These are phyloP conservation scores for Sialia sialis DNA, from an alignment of 2,113 vertebrate genomes.

Conservation along the genomic window DNA sequence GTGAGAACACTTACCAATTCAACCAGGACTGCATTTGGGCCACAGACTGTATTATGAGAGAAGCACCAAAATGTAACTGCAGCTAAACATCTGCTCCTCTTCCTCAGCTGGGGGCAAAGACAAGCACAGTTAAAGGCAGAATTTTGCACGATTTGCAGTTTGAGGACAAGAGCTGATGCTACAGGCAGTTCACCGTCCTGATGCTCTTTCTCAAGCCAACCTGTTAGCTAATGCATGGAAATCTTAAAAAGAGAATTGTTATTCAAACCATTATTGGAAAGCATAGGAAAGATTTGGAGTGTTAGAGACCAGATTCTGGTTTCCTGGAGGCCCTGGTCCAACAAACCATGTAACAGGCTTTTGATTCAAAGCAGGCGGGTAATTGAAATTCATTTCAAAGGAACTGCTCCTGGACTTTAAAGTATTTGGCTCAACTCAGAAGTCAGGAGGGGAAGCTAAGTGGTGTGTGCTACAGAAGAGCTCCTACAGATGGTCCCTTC, in stretches of 20 bases:
- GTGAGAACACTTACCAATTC: background rate
- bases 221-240: background rate
- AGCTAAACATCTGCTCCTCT: background rate
- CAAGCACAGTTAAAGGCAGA: background rate
- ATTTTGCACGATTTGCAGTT: background rate
- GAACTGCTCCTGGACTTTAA: slow-evolving; percentile 44
- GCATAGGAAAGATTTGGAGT: background rate
- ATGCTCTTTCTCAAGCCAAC: background rate
- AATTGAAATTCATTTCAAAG: slow-evolving; percentile 60
- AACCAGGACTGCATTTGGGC: background rate
- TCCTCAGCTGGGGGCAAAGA: background rate
- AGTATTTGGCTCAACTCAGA: slow-evolving; percentile 51
- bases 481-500: slow-evolving; percentile 45
- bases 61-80: background rate
- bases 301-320: slow-evolving; percentile 6
- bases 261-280: background rate
- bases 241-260: background rate
- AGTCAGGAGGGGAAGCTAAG: slow-evolving; percentile 42
- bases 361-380: slow-evolving; percentile 57
- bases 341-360: slow-evolving; percentile 35
- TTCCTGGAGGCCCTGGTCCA: slow-evolving; percentile 46
- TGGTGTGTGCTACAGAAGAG: slow-evolving; percentile 40
- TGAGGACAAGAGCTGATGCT: background rate
- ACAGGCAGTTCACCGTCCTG: background rate
- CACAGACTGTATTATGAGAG: background rate